These are phyloP conservation scores for silkworm (Bombyx mori) DNA, from an alignment of 1,140 invertebrate genomes.

Conservation along the genomic window DNA sequence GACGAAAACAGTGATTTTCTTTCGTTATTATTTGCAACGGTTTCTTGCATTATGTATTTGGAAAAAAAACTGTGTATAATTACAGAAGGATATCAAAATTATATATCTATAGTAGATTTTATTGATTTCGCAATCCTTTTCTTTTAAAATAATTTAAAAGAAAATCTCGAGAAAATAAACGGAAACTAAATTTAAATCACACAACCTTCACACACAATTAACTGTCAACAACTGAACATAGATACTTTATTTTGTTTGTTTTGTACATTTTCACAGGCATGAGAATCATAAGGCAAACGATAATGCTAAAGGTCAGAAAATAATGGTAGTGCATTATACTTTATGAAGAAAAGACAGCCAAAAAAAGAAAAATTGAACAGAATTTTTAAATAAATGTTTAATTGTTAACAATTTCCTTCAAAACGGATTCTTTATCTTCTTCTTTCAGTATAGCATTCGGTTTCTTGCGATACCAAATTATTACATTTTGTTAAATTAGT, in stretches of 20 bases:
- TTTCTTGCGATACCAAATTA: no score
- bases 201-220: conserved; percentile 33
- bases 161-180: conserved; percentile 24
- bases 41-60: conserved; percentile 58
- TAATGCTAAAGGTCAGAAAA: background rate
- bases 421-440: no score
- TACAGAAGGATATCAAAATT: background rate
- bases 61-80: conserved; percentile 17
- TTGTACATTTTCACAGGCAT: background rate
- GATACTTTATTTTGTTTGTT: conserved; percentile 8
- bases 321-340: no score
- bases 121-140: conserved; percentile 7
- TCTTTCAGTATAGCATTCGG: no score
- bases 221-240: conserved; percentile 38
- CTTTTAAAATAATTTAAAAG: conserved; percentile 20
- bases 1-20: conserved; percentile 60
- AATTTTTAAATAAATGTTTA: no score
- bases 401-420: no score
- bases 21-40: conserved; percentile 61
- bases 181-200: conserved; percentile 45
- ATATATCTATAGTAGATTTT: background rate
- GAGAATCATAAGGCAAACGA: background rate
- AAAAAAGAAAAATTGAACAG: no score
- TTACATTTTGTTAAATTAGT: no score
- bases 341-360: no score